Percentiles rank a stretch among this genome's conserved stretches.
Conservation (phyloP, 1,140 invertebrate genomes). For the Magallana angulata region DNA sequence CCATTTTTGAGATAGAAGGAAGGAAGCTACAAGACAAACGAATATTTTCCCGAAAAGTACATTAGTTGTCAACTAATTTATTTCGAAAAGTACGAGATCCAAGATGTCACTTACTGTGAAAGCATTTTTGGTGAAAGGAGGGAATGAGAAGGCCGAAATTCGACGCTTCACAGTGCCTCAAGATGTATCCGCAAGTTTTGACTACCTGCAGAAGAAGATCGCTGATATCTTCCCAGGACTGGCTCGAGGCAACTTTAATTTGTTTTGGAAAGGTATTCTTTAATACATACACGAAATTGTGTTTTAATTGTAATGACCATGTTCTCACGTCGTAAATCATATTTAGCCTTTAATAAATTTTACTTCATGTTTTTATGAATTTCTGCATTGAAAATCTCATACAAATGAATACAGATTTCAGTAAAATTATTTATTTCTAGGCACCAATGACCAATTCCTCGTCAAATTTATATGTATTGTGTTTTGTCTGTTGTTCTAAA, state of each 20-base stretch:
- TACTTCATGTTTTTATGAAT: too few species aligned
- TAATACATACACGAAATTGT: background rate
- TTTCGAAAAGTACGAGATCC: background rate
- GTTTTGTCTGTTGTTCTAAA: background rate
- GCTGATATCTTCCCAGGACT: constrained; percentile 69
- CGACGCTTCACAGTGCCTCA: constrained; percentile 68
- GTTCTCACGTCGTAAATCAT: too few species aligned
- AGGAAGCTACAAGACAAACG: background rate
- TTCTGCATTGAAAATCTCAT: too few species aligned
- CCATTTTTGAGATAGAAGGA: background rate
- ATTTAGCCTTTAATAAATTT: too few species aligned
- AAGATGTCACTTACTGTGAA: constrained; percentile 71
- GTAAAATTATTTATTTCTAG: too few species aligned
- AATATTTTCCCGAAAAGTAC: background rate
- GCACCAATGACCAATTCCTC: too few species aligned
- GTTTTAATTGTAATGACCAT: too few species aligned
- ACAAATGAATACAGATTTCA: too few species aligned
- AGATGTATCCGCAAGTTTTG: constrained; percentile 66
- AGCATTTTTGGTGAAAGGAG: constrained; percentile 68
- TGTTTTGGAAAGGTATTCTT: constrained; percentile 73
- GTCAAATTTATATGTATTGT: too few species aligned
- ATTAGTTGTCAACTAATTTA: background rate
- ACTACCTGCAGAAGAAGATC: constrained; percentile 68
- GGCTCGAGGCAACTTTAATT: constrained; percentile 61
- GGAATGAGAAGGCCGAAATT: constrained; percentile 67